Percentiles rank a stretch among this genome's conserved stretches.
Evolutionary conservation across 2,113 vertebrate genomes (phyloP).

Genomic region (Notiomystis cincta): DNA sequence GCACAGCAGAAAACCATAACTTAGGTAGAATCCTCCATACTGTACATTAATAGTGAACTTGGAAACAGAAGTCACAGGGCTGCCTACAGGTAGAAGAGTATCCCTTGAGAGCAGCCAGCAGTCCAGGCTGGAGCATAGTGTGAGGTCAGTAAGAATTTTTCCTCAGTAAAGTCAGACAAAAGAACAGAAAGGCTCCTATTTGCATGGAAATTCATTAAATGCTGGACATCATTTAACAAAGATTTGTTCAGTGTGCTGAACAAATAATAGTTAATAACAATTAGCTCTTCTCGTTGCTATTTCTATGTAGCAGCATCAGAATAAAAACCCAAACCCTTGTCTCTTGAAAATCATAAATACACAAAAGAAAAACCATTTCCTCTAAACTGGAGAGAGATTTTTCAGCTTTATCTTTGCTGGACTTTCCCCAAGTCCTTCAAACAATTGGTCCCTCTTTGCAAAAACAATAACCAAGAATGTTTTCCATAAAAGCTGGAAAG

Average conservation of each 20-base stretch:
- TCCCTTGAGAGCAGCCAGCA: neutral
- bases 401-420: constrained; percentile 23
- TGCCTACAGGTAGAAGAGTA: neutral
- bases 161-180: neutral
- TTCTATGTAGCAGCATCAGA: neutral
- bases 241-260: neutral
- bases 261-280: neutral
- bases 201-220: neutral
- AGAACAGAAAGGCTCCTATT: neutral
- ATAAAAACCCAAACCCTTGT: neutral
- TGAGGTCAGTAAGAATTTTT: neutral
- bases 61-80: neutral
- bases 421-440: constrained; percentile 1
- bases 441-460: neutral
- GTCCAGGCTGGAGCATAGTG: neutral
- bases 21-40: neutral
- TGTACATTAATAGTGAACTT: neutral
- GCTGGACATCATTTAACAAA: neutral
- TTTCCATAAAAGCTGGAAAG: neutral
- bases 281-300: neutral
- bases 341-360: neutral
- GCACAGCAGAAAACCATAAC: neutral
- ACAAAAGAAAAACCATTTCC: neutral
- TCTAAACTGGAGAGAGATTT: neutral
- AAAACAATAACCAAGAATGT: neutral